A percentile compares a stretch with the other conserved stretches of the same genome.
Evolutionary conservation across 2,113 vertebrate genomes (phyloP).

Genomic region (Myocastor coypus): DNA sequence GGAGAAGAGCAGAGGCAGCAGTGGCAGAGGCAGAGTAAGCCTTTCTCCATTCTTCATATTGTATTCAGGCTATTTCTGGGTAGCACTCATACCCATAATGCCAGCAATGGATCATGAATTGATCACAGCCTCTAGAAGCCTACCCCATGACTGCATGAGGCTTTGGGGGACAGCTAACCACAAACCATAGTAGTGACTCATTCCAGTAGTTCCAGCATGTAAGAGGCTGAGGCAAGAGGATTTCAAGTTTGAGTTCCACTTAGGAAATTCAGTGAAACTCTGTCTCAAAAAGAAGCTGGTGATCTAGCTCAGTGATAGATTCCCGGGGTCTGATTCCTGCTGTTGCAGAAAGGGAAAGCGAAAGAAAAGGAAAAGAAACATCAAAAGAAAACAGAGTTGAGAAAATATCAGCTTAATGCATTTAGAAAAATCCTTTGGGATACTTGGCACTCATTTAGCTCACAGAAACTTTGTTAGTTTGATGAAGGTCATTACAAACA

Average conservation of each 20-base stretch:
- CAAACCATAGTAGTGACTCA: not conserved
- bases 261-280: not conserved
- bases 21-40: no score
- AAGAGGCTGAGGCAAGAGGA: not conserved
- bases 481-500: not conserved
- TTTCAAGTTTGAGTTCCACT: not conserved
- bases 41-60: no score
- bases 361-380: not conserved
- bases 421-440: constrained; percentile 29
- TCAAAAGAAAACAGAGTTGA: not conserved
- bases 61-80: no score
- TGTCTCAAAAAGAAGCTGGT: not conserved
- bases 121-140: no score
- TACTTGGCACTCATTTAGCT: not conserved
- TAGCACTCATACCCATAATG: no score
- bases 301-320: not conserved
- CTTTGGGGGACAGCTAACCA: no score
- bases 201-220: not conserved
- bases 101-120: no score
- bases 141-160: no score
- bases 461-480: not conserved
- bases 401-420: not conserved
- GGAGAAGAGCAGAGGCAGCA: no score
- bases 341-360: not conserved
- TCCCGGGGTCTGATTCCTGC: not conserved